These are phyloP conservation scores for Notechis scutatus DNA, from an alignment of 2,113 vertebrate species.

Conservation along the genomic window DNA sequence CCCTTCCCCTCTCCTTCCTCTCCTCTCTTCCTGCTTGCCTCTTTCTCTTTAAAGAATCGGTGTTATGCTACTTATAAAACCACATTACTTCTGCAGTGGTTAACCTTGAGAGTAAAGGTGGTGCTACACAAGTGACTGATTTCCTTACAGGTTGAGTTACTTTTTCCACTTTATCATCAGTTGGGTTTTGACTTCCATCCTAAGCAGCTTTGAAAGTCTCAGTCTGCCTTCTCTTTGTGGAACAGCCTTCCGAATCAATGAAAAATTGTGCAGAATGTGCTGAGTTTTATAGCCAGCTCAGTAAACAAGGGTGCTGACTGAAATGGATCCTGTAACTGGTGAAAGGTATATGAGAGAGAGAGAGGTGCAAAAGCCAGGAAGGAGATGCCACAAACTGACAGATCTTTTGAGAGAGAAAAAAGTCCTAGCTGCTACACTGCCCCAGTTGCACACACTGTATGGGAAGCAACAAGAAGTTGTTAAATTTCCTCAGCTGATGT, in stretches of 20 bases:
- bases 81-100: conserved; percentile 1
- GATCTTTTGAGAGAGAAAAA: background rate
- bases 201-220: too few species aligned
- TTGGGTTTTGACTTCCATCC: background rate
- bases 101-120: conserved; percentile 9
- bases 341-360: background rate
- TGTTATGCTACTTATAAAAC: background rate
- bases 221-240: background rate
- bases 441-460: background rate
- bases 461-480: background rate
- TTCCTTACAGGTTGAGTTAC: background rate
- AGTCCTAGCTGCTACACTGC: background rate
- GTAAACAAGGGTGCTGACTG: background rate
- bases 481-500: background rate
- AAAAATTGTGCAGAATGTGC: background rate
- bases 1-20: too few species aligned
- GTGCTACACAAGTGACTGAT: background rate
- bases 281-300: background rate
- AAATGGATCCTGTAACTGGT: background rate
- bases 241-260: background rate
- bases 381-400: too few species aligned
- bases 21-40: background rate
- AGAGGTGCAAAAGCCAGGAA: background rate
- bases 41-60: background rate
- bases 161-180: conserved; percentile 5